These are phyloP conservation scores for Mirza zaza DNA, from an alignment of 2,113 vertebrate genomes.

Conservation along the genomic window DNA sequence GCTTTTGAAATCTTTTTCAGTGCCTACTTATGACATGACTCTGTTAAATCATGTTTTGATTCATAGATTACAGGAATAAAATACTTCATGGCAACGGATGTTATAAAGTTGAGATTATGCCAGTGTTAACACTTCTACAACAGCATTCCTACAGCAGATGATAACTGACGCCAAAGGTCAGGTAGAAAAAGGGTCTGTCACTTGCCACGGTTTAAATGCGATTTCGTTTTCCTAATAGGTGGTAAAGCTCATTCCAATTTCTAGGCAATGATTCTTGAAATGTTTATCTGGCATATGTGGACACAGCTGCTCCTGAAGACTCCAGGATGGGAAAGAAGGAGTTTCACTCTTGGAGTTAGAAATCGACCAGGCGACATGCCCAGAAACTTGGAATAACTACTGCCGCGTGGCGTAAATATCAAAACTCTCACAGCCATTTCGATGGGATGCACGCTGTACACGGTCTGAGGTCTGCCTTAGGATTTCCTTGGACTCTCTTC, in stretches of 20 bases:
- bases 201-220: not conserved
- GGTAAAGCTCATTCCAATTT: not conserved
- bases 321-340: not conserved
- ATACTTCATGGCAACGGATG: not conserved
- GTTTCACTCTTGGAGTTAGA: not conserved
- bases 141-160: not conserved
- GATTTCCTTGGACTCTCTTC: not conserved
- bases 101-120: not conserved
- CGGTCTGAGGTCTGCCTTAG: not conserved
- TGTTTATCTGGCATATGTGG: not conserved
- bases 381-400: not conserved
- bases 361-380: not conserved
- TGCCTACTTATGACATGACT: not conserved
- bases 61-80: not conserved
- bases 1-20: not conserved
- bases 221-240: not conserved
- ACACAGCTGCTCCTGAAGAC: not conserved
- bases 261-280: not conserved
- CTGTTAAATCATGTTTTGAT: constrained; percentile 6
- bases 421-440: not conserved
- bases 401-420: not conserved
- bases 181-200: not conserved
- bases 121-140: not conserved
- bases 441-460: not conserved
- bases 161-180: not conserved